Evolutionary conservation across 2,113 vertebrate genomes (phyloP), one percentile per base, ranked within the genome.

Genomic region (Rhinoptilus africanus): DNA sequence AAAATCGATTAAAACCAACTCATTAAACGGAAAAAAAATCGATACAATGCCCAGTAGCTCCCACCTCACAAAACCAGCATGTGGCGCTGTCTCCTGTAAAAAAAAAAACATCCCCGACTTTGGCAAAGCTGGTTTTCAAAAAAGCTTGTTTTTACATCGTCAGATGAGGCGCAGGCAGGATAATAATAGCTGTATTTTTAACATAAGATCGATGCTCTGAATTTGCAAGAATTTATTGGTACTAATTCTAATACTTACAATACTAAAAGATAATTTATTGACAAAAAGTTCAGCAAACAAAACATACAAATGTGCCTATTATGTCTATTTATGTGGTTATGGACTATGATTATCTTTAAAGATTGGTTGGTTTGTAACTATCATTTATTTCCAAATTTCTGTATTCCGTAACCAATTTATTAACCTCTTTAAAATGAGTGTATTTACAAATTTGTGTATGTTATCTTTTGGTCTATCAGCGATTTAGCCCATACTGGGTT

Each of bases 11-110:
- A 21, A 89, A 69, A 10, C 2, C 17, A n/a, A 41, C 23, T 73
- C 39, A 57, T 67, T 28, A 68, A 66, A 24, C 12, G 51, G 17
- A n/a, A 81, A 69, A 26, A 4, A 50, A 51, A 51, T 10, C 9
- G n/a, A 45, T 24, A 48, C 45, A 41, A 9, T 2, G n/a, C 14
- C 34, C n/a, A 6, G 77, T 4, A 12, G 72, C 47, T 73, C 80
- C 82, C 32, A 12, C 82, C 39, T 8, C 9, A 2, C 9, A 56
- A 63, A 54, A 47, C 97, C 98, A 97, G 95, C 66, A 35, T 79
- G 98, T 98, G 98, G 98, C 97, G 92, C 97, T 98, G 97, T 97
- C 81, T 96, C 94, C 98, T 92, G 39, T 14, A 4, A 60, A 97
- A 96, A 94, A 97, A 93, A 97, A 93, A 87, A 7, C n/a, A 88